A percentile compares a stretch with the other conserved stretches of the same genome.
phyloP scores from a whole-genome alignment of 2,888 invertebrate genomes.

The Psylliodes chrysocephalus region DNA sequence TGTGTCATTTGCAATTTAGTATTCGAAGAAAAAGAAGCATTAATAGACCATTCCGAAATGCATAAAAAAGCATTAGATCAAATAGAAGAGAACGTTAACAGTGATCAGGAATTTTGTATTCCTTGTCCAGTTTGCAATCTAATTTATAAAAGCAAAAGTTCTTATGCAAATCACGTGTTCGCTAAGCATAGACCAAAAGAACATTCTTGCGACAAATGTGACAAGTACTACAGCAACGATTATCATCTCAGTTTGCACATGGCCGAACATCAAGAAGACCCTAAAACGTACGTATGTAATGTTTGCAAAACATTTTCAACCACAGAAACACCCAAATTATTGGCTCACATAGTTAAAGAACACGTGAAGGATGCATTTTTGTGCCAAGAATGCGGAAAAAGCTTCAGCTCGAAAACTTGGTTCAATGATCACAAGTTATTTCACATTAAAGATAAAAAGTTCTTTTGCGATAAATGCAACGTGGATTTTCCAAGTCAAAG shows the following conservation, averaged over 20 bases:
- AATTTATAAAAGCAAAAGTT: too few species aligned
- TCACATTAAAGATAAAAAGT: slow-evolving; percentile 49
- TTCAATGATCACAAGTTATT: slow-evolving; percentile 68
- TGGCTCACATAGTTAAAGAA: slow-evolving; percentile 43
- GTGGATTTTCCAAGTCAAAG: background rate
- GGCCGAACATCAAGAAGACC: background rate
- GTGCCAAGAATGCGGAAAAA: slow-evolving; percentile 67
- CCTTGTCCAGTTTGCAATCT: too few species aligned
- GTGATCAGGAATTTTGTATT: background rate
- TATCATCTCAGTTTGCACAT: slow-evolving; percentile 27
- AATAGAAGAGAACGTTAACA: slow-evolving; percentile 6
- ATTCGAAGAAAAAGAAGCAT: background rate
- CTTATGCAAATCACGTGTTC: slow-evolving; percentile 11
- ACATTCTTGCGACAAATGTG: slow-evolving; percentile 56
- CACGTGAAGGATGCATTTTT: slow-evolving; percentile 62
- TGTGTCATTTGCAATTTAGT: slow-evolving; percentile 37
- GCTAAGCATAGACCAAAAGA: slow-evolving; percentile 46
- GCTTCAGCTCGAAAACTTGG: slow-evolving; percentile 66
- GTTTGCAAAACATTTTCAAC: slow-evolving; percentile 18
- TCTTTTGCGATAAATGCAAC: background rate
- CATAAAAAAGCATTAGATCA: slow-evolving; percentile 29
- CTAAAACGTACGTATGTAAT: slow-evolving; percentile 1
- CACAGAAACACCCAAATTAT: slow-evolving; percentile 7
- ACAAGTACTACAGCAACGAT: slow-evolving; percentile 45
- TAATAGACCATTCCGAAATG: slow-evolving; percentile 39